phyloP scores from a whole-genome alignment of 2,797 vertebrate genomes.

The Sardinella longiceps region DNA sequence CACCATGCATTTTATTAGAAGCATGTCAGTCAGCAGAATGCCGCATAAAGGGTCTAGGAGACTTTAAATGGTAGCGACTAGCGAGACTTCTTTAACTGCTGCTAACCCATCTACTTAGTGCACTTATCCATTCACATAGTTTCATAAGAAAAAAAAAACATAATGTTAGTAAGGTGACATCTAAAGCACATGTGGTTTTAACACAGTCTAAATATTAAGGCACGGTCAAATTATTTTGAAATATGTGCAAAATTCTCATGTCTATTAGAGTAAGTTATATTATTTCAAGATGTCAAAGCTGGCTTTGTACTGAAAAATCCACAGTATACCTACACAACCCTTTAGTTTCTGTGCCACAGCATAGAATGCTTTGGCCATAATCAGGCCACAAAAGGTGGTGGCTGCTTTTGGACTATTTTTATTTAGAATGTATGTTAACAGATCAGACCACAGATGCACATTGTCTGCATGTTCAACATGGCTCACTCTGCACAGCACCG shows the following conservation, averaged over 20 bases:
- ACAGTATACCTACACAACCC: neutral
- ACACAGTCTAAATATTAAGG: neutral
- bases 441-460: no score
- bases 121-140: neutral
- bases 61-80: neutral
- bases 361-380: no score
- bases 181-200: neutral
- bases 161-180: neutral
- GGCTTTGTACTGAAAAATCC: neutral
- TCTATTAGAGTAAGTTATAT: neutral
- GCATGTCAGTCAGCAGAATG: constrained; percentile 47
- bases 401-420: no score
- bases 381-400: no score
- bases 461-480: no score
- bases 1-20: constrained; percentile 65
- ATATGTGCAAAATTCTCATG: neutral
- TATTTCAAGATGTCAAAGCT: neutral
- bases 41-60: neutral
- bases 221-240: neutral
- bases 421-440: no score
- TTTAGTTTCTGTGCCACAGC: neutral
- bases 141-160: neutral
- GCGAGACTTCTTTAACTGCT: neutral
- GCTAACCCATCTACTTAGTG: neutral
- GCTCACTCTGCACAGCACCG: no score